These are phyloP conservation scores for Chauna torquata DNA, from an alignment of 2,113 vertebrate genomes.

Conservation along the genomic window DNA sequence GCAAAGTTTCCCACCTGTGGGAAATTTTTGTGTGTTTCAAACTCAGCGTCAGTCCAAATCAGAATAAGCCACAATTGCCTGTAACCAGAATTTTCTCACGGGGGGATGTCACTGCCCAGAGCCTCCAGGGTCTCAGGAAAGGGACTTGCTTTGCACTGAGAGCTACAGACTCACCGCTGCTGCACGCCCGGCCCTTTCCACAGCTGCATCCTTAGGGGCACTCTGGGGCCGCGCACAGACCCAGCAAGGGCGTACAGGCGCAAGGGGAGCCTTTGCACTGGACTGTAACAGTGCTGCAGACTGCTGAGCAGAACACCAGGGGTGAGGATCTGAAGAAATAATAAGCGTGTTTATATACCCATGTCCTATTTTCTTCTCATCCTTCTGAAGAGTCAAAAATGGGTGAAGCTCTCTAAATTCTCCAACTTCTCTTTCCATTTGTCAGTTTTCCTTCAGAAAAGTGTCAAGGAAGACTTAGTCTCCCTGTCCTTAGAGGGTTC, in stretches of 20 bases:
- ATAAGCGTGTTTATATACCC: background rate
- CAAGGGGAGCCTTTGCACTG: background rate
- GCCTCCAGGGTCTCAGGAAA: background rate
- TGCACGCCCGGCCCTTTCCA: background rate
- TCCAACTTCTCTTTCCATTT: background rate
- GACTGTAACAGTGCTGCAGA: background rate
- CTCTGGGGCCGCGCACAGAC: background rate
- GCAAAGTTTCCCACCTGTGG: background rate
- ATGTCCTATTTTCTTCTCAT: background rate
- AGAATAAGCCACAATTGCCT: background rate
- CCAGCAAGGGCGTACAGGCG: background rate
- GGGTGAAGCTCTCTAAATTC: background rate
- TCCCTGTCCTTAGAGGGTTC: background rate
- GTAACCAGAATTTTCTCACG: background rate
- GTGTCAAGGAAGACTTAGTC: background rate
- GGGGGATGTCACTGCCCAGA: background rate
- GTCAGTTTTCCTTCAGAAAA: background rate
- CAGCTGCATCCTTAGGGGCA: background rate
- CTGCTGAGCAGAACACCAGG: background rate
- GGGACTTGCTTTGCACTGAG: background rate
- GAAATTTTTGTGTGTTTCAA: background rate
- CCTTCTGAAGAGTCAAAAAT: background rate
- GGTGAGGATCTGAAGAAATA: background rate
- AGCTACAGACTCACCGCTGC: background rate
- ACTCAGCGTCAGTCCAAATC: background rate